phyloP scores from a whole-genome alignment of 2,888 invertebrate species.

The Silvanus unidentatus region DNA sequence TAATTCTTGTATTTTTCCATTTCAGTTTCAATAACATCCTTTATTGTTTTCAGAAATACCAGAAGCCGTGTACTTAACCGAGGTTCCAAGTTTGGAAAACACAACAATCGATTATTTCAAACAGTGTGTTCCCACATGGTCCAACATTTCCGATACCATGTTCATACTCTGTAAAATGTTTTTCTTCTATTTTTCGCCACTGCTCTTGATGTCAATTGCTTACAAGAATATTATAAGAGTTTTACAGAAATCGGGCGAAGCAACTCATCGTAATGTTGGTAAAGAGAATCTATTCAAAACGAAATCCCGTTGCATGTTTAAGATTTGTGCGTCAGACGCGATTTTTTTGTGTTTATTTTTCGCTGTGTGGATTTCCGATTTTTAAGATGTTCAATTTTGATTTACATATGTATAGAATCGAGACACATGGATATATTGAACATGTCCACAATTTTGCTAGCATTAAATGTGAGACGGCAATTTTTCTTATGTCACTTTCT shows the following conservation, averaged over 20 bases:
- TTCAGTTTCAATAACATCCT: no score
- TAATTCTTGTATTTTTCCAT: no score
- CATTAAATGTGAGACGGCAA: no score
- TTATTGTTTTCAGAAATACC: conserved; percentile 60
- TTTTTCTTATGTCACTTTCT: no score
- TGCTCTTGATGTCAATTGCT: conserved; percentile 75
- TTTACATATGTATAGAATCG: no score
- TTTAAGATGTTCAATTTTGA: no score
- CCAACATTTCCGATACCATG: conserved; percentile 58
- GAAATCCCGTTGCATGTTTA: no score
- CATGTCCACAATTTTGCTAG: no score
- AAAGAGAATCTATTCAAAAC: conserved; percentile 15
- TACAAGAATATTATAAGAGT: conserved; percentile 80
- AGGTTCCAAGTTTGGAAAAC: conserved; percentile 45
- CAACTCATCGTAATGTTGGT: conserved; percentile 59
- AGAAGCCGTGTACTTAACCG: conserved; percentile 67
- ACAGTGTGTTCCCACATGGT: conserved; percentile 66
- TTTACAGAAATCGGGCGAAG: conserved; percentile 73
- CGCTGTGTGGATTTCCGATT: no score
- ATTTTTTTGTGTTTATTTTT: no score
- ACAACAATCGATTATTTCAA: conserved; percentile 53
- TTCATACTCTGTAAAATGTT: conserved; percentile 66
- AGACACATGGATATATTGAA: no score
- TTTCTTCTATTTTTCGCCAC: conserved; percentile 72
- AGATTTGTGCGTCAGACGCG: no score